Conservation (phyloP, 2,797 vertebrate species). For the Neosilurus mollespiculum region DNA sequence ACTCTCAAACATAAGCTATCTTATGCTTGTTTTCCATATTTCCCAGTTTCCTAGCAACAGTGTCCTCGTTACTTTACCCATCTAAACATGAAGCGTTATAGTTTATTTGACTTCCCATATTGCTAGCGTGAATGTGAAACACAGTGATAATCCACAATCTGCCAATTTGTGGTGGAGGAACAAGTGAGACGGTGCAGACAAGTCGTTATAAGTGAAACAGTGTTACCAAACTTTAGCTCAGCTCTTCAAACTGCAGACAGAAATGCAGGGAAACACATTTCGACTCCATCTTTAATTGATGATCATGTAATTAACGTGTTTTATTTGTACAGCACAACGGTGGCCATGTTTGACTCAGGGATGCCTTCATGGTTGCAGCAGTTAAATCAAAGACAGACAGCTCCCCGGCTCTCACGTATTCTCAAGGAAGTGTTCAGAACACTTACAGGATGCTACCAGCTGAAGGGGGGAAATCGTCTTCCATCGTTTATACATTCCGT, state of each 20-base stretch:
- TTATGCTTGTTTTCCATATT: background rate
- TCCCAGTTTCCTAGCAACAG: background rate
- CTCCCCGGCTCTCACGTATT: too few species aligned
- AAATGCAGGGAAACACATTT: background rate
- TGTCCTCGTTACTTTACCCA: background rate
- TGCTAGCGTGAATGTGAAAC: background rate
- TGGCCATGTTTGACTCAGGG: too few species aligned
- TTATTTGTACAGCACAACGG: too few species aligned
- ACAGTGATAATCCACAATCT: background rate
- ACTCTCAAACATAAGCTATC: background rate
- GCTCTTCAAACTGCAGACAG: background rate
- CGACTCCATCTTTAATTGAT: background rate
- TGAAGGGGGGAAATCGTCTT: too few species aligned
- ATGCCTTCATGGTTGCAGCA: too few species aligned
- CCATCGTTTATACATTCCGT: too few species aligned
- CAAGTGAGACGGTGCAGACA: background rate
- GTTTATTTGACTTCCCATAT: background rate
- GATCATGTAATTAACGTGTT: background rate
- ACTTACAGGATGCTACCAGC: too few species aligned
- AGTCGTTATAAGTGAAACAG: background rate
- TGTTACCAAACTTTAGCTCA: background rate
- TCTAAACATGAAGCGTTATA: background rate
- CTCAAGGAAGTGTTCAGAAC: too few species aligned
- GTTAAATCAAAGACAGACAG: too few species aligned
- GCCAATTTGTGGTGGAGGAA: background rate